Conservation (phyloP, 2,113 vertebrate species). For the Pygoscelis adeliae region DNA sequence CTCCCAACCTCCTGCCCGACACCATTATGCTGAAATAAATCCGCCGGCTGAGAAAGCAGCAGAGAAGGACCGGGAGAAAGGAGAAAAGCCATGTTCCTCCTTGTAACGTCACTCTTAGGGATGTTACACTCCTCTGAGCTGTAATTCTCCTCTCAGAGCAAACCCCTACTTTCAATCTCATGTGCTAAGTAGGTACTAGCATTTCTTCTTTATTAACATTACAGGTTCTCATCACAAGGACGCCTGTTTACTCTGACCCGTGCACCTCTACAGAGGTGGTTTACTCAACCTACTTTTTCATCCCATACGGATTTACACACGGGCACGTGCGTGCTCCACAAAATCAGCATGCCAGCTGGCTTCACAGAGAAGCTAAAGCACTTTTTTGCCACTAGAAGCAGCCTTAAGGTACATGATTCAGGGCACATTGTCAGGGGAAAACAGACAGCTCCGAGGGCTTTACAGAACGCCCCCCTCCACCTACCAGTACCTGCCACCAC, state of each 20-base stretch:
- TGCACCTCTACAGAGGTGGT: not conserved
- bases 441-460: not conserved
- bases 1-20: not conserved
- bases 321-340: not conserved
- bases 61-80: not conserved
- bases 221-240: not conserved
- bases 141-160: not conserved
- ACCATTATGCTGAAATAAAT: rapidly evolving
- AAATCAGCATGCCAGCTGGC: not conserved
- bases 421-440: not conserved
- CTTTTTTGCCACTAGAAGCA: not conserved
- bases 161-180: rapidly evolving
- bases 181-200: too few relatives aligned
- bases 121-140: not conserved
- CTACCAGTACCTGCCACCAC: not conserved
- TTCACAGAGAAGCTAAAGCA: not conserved
- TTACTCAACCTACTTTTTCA: not conserved
- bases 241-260: not conserved
- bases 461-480: not conserved
- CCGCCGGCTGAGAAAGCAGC: not conserved
- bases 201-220: not conserved
- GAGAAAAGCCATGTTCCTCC: not conserved
- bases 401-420: rapidly evolving
- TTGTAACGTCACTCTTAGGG: rapidly evolving
- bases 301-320: rapidly evolving